Conservation (phyloP, 1,140 invertebrate species). For the Cepaea nemoralis region DNA sequence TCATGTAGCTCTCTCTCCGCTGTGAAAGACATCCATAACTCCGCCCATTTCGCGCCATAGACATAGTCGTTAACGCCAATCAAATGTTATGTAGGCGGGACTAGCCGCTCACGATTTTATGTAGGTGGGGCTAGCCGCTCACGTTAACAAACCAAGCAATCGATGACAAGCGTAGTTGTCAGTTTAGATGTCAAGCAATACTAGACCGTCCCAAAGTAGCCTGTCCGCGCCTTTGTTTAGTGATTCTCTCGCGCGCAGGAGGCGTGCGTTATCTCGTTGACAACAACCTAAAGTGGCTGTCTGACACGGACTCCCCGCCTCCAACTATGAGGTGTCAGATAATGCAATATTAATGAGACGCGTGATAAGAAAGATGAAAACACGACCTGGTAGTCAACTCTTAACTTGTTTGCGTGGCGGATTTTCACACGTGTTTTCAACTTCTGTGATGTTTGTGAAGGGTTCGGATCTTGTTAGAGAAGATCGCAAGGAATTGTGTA, state of each 20-base stretch:
- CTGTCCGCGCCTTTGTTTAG: not conserved
- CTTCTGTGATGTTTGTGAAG: not conserved
- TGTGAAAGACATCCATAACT: too few relatives aligned
- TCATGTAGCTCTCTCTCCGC: too few relatives aligned
- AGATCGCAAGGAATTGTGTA: constrained; percentile 2
- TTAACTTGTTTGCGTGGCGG: not conserved
- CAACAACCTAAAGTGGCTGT: not conserved
- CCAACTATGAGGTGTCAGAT: not conserved
- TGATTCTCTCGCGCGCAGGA: not conserved
- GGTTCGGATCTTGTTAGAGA: constrained; percentile 3
- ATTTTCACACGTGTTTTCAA: constrained; percentile 24
- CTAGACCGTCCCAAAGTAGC: not conserved
- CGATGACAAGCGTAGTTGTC: not conserved
- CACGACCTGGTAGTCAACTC: not conserved
- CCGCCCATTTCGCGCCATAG: too few relatives aligned
- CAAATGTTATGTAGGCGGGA: too few relatives aligned
- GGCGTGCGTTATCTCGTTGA: not conserved
- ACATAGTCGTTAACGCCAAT: too few relatives aligned
- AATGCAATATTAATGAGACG: constrained; percentile 24
- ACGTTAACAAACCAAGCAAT: not conserved
- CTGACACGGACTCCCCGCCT: constrained; percentile 11
- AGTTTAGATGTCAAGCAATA: not conserved
- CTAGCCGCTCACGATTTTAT: too few relatives aligned
- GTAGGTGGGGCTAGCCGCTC: not conserved
- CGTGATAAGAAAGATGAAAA: constrained; percentile 29